These are phyloP conservation scores for Drosophila truncata DNA, from an alignment of 1,140 invertebrate species.

Conservation along the genomic window DNA sequence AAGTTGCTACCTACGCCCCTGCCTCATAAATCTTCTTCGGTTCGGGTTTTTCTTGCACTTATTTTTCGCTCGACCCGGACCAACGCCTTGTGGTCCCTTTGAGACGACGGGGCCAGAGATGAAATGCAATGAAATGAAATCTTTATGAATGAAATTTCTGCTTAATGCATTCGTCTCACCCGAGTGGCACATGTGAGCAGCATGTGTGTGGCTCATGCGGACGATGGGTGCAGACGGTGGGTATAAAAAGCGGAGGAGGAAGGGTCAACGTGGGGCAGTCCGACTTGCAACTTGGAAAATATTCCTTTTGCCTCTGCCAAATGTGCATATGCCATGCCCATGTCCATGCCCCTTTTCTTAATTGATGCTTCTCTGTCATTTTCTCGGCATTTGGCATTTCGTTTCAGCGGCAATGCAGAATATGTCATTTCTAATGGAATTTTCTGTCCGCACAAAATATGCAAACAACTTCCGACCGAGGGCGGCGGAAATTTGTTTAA, in stretches of 20 bases:
- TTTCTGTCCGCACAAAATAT: conserved; percentile 46
- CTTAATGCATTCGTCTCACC: conserved; percentile 67
- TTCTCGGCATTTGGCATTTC: conserved; percentile 8
- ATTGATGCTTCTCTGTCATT: conserved; percentile 37
- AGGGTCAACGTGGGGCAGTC: conserved; percentile 44
- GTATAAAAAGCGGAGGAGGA: conserved; percentile 8
- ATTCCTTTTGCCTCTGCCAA: conserved; percentile 20
- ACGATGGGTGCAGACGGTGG: conserved; percentile 2
- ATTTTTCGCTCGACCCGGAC: conserved; percentile 30
- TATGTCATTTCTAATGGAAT: conserved; percentile 61
- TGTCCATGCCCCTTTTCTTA: conserved; percentile 5
- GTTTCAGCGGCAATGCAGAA: conserved; percentile 34
- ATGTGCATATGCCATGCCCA: conserved; percentile 17
- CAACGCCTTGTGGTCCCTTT: conserved; percentile 59
- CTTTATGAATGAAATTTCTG: conserved; percentile 77
- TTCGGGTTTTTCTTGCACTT: conserved; percentile 17
- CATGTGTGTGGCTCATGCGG: conserved; percentile 52
- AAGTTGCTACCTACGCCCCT: conserved; percentile 31
- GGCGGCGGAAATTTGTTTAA: conserved; percentile 42
- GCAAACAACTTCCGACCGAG: conserved; percentile 61
- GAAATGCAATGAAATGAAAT: conserved; percentile 65
- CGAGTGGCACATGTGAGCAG: conserved; percentile 58
- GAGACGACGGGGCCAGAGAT: conserved; percentile 20
- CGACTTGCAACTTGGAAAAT: conserved; percentile 15
- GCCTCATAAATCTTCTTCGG: conserved; percentile 30